These are phyloP conservation scores for Cantharis flavilabris DNA, from an alignment of 2,888 invertebrate species.

Conservation along the genomic window DNA sequence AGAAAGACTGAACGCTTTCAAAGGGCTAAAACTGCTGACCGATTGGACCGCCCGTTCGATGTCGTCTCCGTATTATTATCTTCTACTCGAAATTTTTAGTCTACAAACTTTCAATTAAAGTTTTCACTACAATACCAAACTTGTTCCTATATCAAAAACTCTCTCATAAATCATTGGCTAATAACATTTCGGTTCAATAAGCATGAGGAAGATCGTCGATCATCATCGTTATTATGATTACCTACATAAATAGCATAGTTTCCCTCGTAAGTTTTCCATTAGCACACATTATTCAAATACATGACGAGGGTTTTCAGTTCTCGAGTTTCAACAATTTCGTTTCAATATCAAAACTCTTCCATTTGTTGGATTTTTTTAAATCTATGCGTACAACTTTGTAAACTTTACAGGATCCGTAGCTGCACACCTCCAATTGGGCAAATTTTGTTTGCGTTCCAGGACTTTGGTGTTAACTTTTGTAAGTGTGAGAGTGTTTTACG, in stretches of 20 bases:
- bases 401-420: no score
- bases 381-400: no score
- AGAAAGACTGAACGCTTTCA: conserved; percentile 13
- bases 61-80: conserved; percentile 6
- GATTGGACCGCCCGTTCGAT: conserved; percentile 27
- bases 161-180: neutral
- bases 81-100: neutral
- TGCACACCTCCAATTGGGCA: no score
- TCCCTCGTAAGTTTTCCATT: neutral
- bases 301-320: neutral
- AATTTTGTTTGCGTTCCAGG: no score
- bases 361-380: neutral
- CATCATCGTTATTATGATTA: neutral
- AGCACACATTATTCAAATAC: neutral
- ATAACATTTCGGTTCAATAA: neutral
- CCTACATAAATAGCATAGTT: neutral
- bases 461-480: no score
- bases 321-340: neutral
- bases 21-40: conserved; percentile 16
- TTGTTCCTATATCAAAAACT: neutral
- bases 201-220: neutral
- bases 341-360: neutral
- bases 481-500: no score
- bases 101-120: neutral
- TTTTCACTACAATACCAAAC: neutral